These are phyloP conservation scores for Peromyscus polionotus DNA, from an alignment of 2,113 vertebrate species.

Conservation along the genomic window DNA sequence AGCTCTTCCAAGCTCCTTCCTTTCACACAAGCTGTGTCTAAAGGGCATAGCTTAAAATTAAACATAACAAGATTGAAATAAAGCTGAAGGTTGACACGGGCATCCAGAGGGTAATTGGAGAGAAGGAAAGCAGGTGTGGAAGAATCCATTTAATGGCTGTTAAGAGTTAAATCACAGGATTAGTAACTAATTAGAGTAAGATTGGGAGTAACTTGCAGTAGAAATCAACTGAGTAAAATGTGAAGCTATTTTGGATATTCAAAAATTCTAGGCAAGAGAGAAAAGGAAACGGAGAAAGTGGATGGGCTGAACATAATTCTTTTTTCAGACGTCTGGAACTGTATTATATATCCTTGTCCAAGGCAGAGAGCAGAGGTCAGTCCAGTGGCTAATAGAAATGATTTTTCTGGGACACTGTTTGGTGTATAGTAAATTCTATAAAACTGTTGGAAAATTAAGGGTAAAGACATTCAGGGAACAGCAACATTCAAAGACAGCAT, in stretches of 20 bases:
- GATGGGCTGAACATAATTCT: neutral
- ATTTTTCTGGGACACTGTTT: neutral
- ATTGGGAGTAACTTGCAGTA: neutral
- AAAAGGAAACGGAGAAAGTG: neutral
- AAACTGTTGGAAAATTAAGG: neutral
- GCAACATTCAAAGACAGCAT: neutral
- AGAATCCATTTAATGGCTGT: neutral
- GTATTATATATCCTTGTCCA: neutral
- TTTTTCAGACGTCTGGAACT: neutral
- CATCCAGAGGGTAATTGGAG: neutral
- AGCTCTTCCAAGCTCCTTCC: constrained; percentile 27
- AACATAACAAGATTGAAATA: neutral
- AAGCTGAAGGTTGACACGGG: neutral
- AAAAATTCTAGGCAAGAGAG: neutral
- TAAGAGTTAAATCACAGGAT: constrained; percentile 21
- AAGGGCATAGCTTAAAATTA: neutral
- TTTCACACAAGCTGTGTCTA: neutral
- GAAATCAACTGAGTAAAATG: neutral
- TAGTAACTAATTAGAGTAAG: constrained; percentile 22
- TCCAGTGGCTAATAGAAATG: neutral
- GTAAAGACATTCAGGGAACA: neutral
- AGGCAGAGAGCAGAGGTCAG: neutral
- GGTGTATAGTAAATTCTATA: neutral
- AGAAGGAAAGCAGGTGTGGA: neutral
- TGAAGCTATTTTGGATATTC: neutral